phyloP scores from a whole-genome alignment of 1,140 invertebrate genomes.

The Aleiodes sp. region DNA sequence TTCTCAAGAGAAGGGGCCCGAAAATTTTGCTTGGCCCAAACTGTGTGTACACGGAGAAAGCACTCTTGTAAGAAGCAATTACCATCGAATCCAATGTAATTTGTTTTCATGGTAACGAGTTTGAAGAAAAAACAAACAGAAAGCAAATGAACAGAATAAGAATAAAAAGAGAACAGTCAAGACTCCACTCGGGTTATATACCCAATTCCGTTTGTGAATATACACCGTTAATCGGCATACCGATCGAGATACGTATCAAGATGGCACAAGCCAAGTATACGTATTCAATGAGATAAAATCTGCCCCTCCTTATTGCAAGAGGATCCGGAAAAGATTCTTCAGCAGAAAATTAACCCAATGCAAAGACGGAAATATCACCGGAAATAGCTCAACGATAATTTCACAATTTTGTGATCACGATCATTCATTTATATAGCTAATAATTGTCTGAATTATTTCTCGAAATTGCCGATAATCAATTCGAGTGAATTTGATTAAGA shows the following conservation, averaged over 20 bases:
- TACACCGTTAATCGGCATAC: slow-evolving; percentile 21
- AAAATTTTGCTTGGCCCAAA: no score
- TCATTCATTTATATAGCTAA: no score
- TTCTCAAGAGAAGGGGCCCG: background rate
- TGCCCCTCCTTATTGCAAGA: background rate
- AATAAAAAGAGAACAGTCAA: background rate
- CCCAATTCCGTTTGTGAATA: background rate
- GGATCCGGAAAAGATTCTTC: background rate
- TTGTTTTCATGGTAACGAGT: slow-evolving; percentile 46
- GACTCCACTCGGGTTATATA: background rate
- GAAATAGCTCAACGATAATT: no score
- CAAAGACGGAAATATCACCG: background rate
- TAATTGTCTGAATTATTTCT: background rate
- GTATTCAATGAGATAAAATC: background rate
- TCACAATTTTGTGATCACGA: no score
- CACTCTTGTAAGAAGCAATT: slow-evolving; percentile 38
- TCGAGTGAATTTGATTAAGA: no score
- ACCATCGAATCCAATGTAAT: slow-evolving; percentile 43
- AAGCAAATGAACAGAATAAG: no score
- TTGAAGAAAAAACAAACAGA: slow-evolving; percentile 25
- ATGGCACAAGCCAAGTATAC: slow-evolving; percentile 8
- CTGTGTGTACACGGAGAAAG: background rate
- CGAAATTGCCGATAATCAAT: no score
- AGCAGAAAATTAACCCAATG: background rate
- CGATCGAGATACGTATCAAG: slow-evolving; percentile 13